A percentile compares a stretch with the other conserved stretches of the same genome.
phyloP scores from a whole-genome alignment of 2,888 invertebrate genomes.

The Drosophila lutescens region DNA sequence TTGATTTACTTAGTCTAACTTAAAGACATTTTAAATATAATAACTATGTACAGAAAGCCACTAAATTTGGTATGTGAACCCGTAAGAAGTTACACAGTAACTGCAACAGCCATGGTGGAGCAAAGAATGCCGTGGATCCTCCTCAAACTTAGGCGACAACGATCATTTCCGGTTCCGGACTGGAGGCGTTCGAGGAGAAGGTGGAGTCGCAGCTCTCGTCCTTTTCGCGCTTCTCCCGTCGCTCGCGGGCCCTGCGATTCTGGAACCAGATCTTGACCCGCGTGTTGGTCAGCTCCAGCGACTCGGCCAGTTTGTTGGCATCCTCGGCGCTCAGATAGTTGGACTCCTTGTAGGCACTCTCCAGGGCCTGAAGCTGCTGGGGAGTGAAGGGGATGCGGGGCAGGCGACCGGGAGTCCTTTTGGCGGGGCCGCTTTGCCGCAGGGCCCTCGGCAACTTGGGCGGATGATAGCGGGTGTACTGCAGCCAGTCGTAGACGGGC shows the following conservation, averaged over 20 bases:
- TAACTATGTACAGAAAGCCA: conserved; percentile 29
- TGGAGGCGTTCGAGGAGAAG: conserved; percentile 82
- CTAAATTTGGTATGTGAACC: neutral
- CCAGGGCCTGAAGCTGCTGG: conserved; percentile 87
- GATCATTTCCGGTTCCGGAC: conserved; percentile 79
- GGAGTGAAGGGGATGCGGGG: conserved; percentile 90
- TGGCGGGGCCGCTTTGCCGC: conserved; percentile 82
- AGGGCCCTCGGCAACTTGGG: conserved; percentile 87
- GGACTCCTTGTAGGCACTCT: conserved; percentile 87
- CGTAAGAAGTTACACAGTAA: conserved; percentile 15
- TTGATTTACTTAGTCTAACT: neutral
- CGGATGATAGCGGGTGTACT: conserved; percentile 89
- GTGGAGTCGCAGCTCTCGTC: conserved; percentile 82
- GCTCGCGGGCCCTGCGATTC: conserved; percentile 90
- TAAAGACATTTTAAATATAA: neutral
- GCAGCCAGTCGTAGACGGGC: conserved; percentile 86
- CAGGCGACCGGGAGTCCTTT: conserved; percentile 86
- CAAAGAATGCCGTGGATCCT: neutral
- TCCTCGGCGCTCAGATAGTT: conserved; percentile 89
- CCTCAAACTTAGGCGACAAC: conserved; percentile 44
- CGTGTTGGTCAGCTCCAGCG: conserved; percentile 87
- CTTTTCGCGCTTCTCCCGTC: conserved; percentile 87
- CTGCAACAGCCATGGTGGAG: conserved; percentile 23
- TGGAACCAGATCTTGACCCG: conserved; percentile 92
- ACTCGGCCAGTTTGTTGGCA: conserved; percentile 86